phyloP scores from a whole-genome alignment of 2,113 vertebrate genomes.

The Neolamprologus cancellatus region DNA sequence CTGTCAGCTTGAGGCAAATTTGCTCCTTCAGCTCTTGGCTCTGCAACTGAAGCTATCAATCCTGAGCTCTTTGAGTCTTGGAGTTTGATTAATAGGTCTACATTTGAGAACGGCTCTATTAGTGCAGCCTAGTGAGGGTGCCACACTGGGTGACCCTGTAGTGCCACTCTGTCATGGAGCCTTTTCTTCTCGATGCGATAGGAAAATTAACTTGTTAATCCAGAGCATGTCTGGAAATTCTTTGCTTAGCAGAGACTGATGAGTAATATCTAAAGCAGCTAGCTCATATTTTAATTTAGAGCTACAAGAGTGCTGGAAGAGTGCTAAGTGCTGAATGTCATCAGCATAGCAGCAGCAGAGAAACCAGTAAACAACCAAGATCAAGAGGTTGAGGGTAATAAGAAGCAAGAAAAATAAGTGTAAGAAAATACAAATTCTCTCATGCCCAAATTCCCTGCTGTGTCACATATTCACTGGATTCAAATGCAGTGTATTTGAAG shows the following conservation, averaged over 20 bases:
- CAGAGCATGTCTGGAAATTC: neutral
- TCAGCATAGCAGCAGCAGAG: neutral
- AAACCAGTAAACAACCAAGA: neutral
- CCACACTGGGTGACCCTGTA: neutral
- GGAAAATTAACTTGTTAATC: neutral
- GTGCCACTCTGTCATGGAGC: neutral
- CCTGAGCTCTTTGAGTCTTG: neutral
- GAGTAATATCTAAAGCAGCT: neutral
- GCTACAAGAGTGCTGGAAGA: neutral
- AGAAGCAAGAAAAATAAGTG: neutral
- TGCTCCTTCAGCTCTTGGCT: neutral
- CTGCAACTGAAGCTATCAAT: constrained; percentile 17
- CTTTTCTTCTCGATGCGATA: neutral
- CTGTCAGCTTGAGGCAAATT: neutral
- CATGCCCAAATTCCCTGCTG: neutral
- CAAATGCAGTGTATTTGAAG: neutral
- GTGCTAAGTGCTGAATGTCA: neutral
- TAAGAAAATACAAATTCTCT: neutral
- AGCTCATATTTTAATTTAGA: neutral
- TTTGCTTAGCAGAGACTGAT: neutral
- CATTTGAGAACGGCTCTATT: constrained; percentile 11
- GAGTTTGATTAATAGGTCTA: constrained; percentile 28
- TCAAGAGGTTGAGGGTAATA: neutral
- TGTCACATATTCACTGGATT: neutral
- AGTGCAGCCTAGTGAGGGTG: neutral